Percentiles rank a stretch among this genome's conserved stretches.
phyloP scores from a whole-genome alignment of 2,888 invertebrate species.

The Caenorhabditis angaria region DNA sequence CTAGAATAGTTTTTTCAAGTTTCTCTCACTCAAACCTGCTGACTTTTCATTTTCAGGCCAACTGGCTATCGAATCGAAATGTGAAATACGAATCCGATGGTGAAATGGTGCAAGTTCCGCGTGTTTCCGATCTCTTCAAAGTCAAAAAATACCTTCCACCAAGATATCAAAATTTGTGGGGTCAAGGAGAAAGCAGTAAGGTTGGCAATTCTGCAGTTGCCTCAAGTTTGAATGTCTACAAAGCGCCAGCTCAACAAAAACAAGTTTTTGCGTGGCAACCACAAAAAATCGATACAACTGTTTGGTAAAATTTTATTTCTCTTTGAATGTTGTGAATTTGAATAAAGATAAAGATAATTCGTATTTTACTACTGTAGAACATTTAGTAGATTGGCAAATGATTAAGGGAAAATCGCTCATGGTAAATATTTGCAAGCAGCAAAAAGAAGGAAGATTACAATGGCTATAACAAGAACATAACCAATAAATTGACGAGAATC shows the following conservation, averaged over 20 bases:
- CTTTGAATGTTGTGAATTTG: neutral
- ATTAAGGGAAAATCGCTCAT: slow-evolving; percentile 12
- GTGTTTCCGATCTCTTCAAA: slow-evolving; percentile 1
- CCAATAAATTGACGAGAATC: slow-evolving; percentile 56
- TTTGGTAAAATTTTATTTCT: neutral
- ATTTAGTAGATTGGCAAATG: neutral
- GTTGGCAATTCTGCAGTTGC: slow-evolving; percentile 29
- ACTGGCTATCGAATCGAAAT: neutral
- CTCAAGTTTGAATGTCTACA: slow-evolving; percentile 39
- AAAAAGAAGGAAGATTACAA: slow-evolving; percentile 57
- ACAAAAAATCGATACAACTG: slow-evolving; percentile 8
- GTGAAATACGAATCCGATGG: neutral
- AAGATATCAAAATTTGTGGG: slow-evolving; percentile 43
- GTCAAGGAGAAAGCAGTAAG: slow-evolving; percentile 40
- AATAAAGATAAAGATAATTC: neutral
- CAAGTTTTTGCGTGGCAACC: slow-evolving; percentile 45
- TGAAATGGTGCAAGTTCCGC: neutral
- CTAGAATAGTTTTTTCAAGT: neutral
- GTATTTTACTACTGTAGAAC: neutral
- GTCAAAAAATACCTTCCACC: slow-evolving; percentile 38
- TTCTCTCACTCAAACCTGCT: neutral
- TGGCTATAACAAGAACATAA: slow-evolving; percentile 54
- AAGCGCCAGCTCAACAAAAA: slow-evolving; percentile 30
- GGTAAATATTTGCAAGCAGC: slow-evolving; percentile 58
- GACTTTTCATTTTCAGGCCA: neutral